Evolutionary conservation across 2,888 invertebrate species (phyloP), one percentile per base, ranked within the genome.

Genomic region (Pantelozetes paolii): DNA sequence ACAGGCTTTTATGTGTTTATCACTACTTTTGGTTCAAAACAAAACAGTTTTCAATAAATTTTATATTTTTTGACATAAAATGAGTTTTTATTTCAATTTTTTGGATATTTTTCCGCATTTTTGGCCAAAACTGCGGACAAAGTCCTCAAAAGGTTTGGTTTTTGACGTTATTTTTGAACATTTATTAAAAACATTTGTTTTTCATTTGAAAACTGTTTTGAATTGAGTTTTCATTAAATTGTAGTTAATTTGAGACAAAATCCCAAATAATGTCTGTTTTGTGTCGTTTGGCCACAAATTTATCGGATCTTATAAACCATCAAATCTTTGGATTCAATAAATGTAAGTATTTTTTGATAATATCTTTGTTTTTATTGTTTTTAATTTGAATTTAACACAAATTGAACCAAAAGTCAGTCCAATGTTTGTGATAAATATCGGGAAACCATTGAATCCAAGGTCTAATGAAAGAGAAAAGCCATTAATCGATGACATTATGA

Each of bases 401-500:
- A 26, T 59, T 30, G 11, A 30, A 59, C 11, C 11, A 13, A 59
- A 8, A 59, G 59, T 59, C 18, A 18, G 15, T 30, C 59, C 59
- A 30, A 9, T 59, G 30, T 28, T 59, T 59, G 59, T 32, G 2
- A 3, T 59, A 30, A 59, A 30, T 18, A 30, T 11, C 11, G 8
- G 6, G 8, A 26, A 18, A 13, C 20, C 6, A 30, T 20, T 28
- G 30, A 32, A 45, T 45, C 54, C 20, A 20, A 54, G 8, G 45
- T 45, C 15, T 2, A 30, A 30, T 59, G 59, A 26, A 13, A 18
- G 30, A 13, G 3, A 28, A 2, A 59, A 30, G 30, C 20, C 54
- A 50, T 26, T 67, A 18, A 69, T 78, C 2, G 62, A 76, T 13
- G 48, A 73, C 6, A 73, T 80, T 42, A 77, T 80, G 40, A 78